Percentiles rank a stretch among this genome's conserved stretches.
Conservation (phyloP, 2,113 vertebrate genomes). For the Otus sunia region DNA sequence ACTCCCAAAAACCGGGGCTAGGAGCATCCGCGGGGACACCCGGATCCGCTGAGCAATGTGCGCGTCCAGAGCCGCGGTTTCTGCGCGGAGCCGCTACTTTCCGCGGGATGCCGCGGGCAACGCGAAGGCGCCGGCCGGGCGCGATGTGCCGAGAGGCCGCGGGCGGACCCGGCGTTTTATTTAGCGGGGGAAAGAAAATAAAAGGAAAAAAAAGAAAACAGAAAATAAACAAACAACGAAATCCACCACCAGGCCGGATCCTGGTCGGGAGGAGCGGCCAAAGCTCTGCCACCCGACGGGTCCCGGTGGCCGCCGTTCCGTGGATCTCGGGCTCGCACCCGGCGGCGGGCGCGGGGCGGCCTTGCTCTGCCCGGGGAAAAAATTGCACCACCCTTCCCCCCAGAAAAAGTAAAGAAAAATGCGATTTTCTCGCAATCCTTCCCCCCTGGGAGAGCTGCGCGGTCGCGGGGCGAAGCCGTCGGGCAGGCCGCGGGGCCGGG, state of each 20-base stretch:
- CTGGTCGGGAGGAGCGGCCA: not conserved
- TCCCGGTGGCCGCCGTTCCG: not conserved
- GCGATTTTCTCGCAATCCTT: fast-evolving
- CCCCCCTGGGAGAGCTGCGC: not conserved
- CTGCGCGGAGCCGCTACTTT: not conserved
- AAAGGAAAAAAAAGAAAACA: too few species aligned
- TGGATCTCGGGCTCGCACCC: not conserved
- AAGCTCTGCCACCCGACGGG: not conserved
- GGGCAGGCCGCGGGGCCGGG: not conserved
- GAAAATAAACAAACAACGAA: not conserved
- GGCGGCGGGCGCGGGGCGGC: not conserved
- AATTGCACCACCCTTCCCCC: too few species aligned
- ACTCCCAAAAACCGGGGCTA: not conserved
- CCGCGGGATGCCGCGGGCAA: not conserved
- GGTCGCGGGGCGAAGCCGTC: not conserved
- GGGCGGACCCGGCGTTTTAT: not conserved
- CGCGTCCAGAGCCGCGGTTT: fast-evolving
- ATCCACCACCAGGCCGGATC: not conserved
- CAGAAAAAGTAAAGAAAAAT: not conserved
- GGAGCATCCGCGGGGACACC: not conserved
- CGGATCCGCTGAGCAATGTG: not conserved
- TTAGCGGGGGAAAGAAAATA: not conserved
- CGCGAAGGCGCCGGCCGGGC: not conserved
- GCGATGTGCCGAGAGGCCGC: not conserved
- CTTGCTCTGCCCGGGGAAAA: not conserved